phyloP scores from a whole-genome alignment of 2,113 vertebrate species.

The Parus major region DNA sequence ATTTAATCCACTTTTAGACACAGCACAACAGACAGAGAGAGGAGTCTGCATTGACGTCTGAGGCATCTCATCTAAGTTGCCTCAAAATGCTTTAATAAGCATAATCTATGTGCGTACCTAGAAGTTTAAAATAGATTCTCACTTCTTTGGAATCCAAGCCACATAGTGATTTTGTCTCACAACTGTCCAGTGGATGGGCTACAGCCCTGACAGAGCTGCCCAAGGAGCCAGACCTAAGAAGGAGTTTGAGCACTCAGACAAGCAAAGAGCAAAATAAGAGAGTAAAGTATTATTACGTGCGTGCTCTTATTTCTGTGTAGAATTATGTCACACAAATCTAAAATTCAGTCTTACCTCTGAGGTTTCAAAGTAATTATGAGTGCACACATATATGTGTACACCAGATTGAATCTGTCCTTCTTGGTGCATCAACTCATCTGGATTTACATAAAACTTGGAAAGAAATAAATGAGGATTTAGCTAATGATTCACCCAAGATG shows the following conservation, averaged over 20 bases:
- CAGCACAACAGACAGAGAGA: not conserved
- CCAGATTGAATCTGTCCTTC: not conserved
- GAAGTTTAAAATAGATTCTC: not conserved
- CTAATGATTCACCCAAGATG: not conserved
- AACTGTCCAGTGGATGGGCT: not conserved
- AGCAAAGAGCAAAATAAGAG: not conserved
- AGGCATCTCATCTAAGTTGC: not conserved
- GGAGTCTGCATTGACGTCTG: not conserved
- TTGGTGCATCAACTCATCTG: not conserved
- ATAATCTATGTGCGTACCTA: not conserved
- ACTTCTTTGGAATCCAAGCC: not conserved
- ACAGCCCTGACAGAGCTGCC: accelerated
- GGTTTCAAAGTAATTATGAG: not conserved
- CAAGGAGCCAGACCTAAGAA: not conserved
- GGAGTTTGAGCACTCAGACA: not conserved
- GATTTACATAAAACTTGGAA: not conserved
- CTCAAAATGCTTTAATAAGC: not conserved
- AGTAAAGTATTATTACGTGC: not conserved
- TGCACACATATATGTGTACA: not conserved
- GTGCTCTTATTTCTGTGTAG: not conserved
- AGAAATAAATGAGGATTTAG: not conserved
- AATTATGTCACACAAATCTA: not conserved
- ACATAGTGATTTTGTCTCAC: not conserved
- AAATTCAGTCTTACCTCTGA: not conserved
- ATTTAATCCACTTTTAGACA: not conserved